Conservation (phyloP, 2,888 invertebrate species). For the Leuctra nigra region DNA sequence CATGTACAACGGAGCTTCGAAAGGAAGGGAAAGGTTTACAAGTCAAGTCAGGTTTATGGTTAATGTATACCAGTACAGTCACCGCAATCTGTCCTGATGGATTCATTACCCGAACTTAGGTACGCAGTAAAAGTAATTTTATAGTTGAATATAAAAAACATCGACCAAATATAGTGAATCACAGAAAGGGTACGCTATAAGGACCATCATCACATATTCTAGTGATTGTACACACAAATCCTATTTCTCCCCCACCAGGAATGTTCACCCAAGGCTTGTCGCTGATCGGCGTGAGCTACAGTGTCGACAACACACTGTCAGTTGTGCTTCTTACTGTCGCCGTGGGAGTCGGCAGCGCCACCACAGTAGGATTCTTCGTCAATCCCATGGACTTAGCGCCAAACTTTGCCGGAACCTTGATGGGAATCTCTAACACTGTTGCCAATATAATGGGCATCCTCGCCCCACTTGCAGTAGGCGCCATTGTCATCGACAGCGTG, state of each 20-base stretch:
- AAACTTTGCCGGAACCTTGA: conserved; percentile 73
- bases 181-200: too few relatives aligned
- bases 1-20: too few relatives aligned
- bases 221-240: too few relatives aligned
- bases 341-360: conserved; percentile 67
- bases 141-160: too few relatives aligned
- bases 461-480: conserved; percentile 66
- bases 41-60: too few relatives aligned
- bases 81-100: too few relatives aligned
- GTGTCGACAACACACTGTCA: conserved; percentile 44
- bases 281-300: conserved; percentile 53
- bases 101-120: too few relatives aligned
- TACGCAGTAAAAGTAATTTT: too few relatives aligned
- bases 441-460: conserved; percentile 73
- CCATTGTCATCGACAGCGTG: conserved; percentile 55
- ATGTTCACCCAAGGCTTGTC: conserved; percentile 42
- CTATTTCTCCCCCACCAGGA: conserved; percentile 16
- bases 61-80: too few relatives aligned
- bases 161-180: too few relatives aligned
- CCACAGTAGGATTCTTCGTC: conserved; percentile 67
- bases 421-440: conserved; percentile 79
- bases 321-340: conserved; percentile 59
- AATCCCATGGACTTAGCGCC: conserved; percentile 82
- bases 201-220: too few relatives aligned
- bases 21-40: too few relatives aligned